Percentiles rank a stretch among this genome's conserved stretches.
Evolutionary conservation across 1,140 invertebrate genomes (phyloP).

Genomic region (Lutraria rhynchaena): DNA sequence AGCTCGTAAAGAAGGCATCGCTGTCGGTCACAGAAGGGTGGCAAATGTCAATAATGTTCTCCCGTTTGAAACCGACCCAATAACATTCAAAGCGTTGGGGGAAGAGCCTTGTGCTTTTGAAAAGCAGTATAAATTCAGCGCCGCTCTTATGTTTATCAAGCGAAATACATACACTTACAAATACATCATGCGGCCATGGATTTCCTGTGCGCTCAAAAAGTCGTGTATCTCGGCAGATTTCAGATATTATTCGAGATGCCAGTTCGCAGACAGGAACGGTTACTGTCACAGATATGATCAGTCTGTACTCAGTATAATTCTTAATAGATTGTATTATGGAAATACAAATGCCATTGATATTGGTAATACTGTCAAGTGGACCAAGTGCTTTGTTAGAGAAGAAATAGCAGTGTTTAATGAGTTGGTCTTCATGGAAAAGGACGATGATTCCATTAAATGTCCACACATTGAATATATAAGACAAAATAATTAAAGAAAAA

Average conservation of each 20-base stretch:
- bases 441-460: conserved; percentile 3
- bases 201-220: conserved; percentile 7
- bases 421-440: conserved; percentile 10
- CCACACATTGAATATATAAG: background rate
- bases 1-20: background rate
- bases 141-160: conserved; percentile 13
- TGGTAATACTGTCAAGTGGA: conserved; percentile 2
- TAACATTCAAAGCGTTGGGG: background rate
- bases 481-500: no score
- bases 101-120: conserved; percentile 17
- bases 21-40: conserved; percentile 7
- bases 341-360: conserved; percentile 1
- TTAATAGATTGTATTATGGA: conserved; percentile 15
- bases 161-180: conserved; percentile 7
- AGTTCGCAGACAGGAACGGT: background rate
- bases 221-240: background rate
- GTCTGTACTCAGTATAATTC: conserved; percentile 11
- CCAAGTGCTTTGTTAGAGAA: conserved; percentile 8
- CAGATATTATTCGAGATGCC: background rate
- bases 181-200: conserved; percentile 24
- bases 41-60: background rate
- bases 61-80: conserved; percentile 1
- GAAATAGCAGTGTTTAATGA: conserved; percentile 13
- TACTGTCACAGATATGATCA: conserved; percentile 29
- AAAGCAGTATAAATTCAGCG: background rate